phyloP scores from a whole-genome alignment of 2,888 invertebrate genomes.

The Dicranocentrus wangi region DNA sequence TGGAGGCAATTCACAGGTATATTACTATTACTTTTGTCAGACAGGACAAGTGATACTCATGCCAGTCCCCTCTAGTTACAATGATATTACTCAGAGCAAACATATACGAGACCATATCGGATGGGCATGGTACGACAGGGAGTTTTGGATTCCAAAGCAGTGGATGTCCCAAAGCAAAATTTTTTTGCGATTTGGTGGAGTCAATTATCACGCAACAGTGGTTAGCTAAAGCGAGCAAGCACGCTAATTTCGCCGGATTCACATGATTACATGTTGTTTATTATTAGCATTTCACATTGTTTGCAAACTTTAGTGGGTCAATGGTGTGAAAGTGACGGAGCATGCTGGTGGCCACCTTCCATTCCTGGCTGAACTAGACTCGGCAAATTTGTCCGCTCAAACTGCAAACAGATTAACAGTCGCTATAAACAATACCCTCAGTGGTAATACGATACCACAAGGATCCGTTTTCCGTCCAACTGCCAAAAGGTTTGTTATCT shows the following conservation, averaged over 20 bases:
- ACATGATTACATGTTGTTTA: background rate
- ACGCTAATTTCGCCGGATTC: background rate
- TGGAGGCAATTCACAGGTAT: too few relatives aligned
- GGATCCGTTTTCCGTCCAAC: conserved; percentile 77
- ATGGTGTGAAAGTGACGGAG: conserved; percentile 84
- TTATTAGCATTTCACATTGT: background rate
- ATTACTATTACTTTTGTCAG: conserved; percentile 31
- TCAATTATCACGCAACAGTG: conserved; percentile 78
- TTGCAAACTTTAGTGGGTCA: conserved; percentile 84
- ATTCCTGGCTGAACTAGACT: conserved; percentile 86
- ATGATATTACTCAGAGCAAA: conserved; percentile 78
- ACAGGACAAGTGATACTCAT: conserved; percentile 76
- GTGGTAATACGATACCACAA: conserved; percentile 91
- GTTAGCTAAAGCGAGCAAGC: conserved; percentile 73
- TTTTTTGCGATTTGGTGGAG: conserved; percentile 78
- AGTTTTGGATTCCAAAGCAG: conserved; percentile 75
- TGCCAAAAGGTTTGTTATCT: conserved; percentile 42
- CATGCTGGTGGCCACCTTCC: conserved; percentile 97
- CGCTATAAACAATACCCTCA: conserved; percentile 93
- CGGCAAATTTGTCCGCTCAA: conserved; percentile 77
- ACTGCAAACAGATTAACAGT: conserved; percentile 87
- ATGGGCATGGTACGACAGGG: conserved; percentile 80
- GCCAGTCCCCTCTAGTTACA: conserved; percentile 80
- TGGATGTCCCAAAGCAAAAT: conserved; percentile 75
- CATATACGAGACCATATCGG: conserved; percentile 78